Conservation (phyloP, 92 coral and sea anemone species). For the Zoanthus gigantus region DNA sequence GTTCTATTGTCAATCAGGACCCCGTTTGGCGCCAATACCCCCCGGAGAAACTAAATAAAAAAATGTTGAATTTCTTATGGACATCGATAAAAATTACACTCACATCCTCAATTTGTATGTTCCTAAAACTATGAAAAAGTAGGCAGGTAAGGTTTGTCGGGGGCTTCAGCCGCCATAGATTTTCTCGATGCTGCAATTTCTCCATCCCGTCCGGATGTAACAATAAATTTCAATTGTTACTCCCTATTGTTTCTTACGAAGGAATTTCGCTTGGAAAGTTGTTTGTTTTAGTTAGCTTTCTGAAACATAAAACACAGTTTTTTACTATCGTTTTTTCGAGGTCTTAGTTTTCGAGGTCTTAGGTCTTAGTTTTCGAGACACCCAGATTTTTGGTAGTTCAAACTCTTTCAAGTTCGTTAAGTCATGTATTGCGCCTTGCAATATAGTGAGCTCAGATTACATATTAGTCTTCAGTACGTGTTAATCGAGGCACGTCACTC, state of each 20-base stretch:
- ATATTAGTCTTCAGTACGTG: too few species aligned
- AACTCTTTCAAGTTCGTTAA: too few species aligned
- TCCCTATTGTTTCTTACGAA: slow-evolving; percentile 5
- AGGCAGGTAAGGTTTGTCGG: slow-evolving; percentile 14
- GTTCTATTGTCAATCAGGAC: neutral
- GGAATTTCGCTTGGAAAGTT: neutral
- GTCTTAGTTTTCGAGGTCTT: too few species aligned
- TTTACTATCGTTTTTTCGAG: too few species aligned
- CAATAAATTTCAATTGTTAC: slow-evolving; percentile 8
- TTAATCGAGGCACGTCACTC: too few species aligned
- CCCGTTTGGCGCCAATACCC: neutral
- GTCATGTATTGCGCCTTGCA: too few species aligned
- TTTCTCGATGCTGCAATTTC: slow-evolving; percentile 15
- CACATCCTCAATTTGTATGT: neutral
- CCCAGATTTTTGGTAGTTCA: too few species aligned
- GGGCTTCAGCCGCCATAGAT: slow-evolving; percentile 5
- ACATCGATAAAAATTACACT: neutral
- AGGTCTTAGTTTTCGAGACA: too few species aligned
- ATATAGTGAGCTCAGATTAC: too few species aligned
- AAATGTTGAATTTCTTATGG: slow-evolving; percentile 7
- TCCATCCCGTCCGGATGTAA: slow-evolving; percentile 13
- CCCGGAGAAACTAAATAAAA: neutral
- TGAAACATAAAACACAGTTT: neutral
- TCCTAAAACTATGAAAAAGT: slow-evolving; percentile 1
- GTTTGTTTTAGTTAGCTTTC: neutral